These are phyloP conservation scores for Cerastoderma edule DNA, from an alignment of 2,888 invertebrate species.

Conservation along the genomic window DNA sequence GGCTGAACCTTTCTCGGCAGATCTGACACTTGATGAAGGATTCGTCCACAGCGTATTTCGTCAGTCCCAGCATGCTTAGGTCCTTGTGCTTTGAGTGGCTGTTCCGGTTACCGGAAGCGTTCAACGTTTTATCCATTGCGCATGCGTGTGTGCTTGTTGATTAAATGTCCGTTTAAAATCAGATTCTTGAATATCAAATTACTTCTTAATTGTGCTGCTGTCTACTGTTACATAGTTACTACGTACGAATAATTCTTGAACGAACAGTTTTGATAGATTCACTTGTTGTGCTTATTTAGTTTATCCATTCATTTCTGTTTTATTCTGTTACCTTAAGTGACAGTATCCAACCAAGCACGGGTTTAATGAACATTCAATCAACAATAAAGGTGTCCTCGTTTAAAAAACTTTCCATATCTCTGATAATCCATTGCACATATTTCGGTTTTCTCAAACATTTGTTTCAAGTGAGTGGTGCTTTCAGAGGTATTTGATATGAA, in stretches of 20 bases:
- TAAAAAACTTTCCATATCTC: too few species aligned
- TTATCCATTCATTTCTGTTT: too few species aligned
- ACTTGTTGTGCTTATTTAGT: too few species aligned
- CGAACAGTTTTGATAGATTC: too few species aligned
- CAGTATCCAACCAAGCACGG: too few species aligned
- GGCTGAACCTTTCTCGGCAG: conserved; percentile 49
- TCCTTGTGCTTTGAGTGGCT: conserved; percentile 46
- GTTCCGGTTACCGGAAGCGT: too few species aligned
- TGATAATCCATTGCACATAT: background rate
- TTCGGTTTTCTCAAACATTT: background rate
- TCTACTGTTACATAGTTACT: background rate
- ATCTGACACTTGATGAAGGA: conserved; percentile 55
- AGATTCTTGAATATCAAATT: background rate
- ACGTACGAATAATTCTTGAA: background rate
- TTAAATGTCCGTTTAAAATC: background rate
- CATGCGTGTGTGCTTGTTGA: background rate
- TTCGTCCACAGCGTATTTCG: conserved; percentile 52
- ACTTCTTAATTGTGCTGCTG: background rate
- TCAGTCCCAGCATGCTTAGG: conserved; percentile 41
- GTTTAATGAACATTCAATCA: too few species aligned
- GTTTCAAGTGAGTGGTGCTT: background rate
- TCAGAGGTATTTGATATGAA: background rate
- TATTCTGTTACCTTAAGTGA: too few species aligned
- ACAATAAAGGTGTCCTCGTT: too few species aligned
- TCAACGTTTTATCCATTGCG: background rate